Evolutionary conservation across 2,888 invertebrate species (phyloP), one percentile per base, ranked within the genome.

Genomic region (Stomorhina lunata): DNA sequence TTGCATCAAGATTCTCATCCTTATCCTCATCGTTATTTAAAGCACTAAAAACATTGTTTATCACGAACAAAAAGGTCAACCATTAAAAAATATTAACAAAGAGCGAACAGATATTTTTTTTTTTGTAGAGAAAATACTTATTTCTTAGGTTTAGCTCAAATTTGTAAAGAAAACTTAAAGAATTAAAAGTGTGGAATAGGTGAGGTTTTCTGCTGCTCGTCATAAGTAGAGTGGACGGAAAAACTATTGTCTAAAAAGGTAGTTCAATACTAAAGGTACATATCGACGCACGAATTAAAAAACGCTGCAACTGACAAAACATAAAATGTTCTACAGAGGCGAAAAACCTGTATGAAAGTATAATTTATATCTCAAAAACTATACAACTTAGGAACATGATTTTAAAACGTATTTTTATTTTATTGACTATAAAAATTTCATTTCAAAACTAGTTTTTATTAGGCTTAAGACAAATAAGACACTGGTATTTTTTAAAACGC

Each of bases 41-140:
- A 68, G 27, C 27, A 66, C n/a, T 27, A 34, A 50, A 29, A 57
- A 50, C 25, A 68, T 68, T 77, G 68, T 61, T 40, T 27, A 61
- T 15, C 57, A 37, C 40, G 37, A 77, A 53, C 50, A 77, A 61
- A 77, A 61, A 68, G 59, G 57, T 68, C 66, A 68, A 37, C 45
- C 65, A 22, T 55, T 75, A 34, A 20, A 65, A 34, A 43, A 43
- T 37, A 48, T 4, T 12, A 40, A 50, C 7, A 65, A 43, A 32
- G 29, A 25, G 20, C 5, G 17, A 2, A 27, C 37, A 12, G 3
- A 40, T 25, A 61, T 27, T 22, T 25, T n/a, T n/a, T n/a, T n/a
- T n/a, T 40, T 53, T 6, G 17, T 43, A 17, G 43, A 7, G 6
- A 15, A 55, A 53, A 55, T 29, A 32, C 15, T 43, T n/a, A 4